A percentile compares a stretch with the other conserved stretches of the same genome.
These are phyloP conservation scores for Addax nasomaculatus DNA, from an alignment of 2,113 vertebrate species.

Conservation along the genomic window DNA sequence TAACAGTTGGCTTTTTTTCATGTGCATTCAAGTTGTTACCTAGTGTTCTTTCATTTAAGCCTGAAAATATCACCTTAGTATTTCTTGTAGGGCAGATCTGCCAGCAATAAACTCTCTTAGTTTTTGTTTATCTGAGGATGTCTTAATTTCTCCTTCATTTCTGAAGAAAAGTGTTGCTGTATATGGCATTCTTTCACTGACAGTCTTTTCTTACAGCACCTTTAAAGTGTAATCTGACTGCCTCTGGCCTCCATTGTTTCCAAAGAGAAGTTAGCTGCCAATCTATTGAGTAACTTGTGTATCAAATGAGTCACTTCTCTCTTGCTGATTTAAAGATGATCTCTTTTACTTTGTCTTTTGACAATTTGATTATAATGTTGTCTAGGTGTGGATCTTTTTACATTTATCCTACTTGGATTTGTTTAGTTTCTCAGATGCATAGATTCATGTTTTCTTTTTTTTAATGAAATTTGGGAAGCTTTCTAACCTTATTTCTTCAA, in stretches of 20 bases:
- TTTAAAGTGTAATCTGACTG: not conserved
- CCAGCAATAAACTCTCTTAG: not conserved
- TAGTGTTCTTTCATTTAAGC: constrained; percentile 6
- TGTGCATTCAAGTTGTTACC: not conserved
- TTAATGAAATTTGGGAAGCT: not conserved
- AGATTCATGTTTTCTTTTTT: not conserved
- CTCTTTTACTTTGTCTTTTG: constrained; percentile 15
- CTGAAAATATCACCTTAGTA: not conserved
- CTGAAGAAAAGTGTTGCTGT: not conserved
- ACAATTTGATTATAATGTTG: not conserved
- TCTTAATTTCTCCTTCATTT: constrained; percentile 4
- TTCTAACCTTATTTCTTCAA: constrained; percentile 7
- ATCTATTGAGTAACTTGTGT: not conserved
- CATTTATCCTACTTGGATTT: constrained; percentile 4
- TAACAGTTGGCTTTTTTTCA: not conserved
- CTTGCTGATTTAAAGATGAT: not conserved
- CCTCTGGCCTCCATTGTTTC: not conserved
- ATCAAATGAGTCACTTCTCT: constrained; percentile 17
- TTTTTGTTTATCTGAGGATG: constrained; percentile 10
- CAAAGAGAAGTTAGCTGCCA: constrained; percentile 18
- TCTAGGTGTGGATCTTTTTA: not conserved
- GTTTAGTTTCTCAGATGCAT: not conserved
- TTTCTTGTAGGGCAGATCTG: not conserved
- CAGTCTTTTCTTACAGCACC: not conserved
- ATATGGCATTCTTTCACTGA: not conserved